Percentiles rank a stretch among this genome's conserved stretches.
Evolutionary conservation across 1,140 invertebrate genomes (phyloP).

Genomic region (Oreohelix idahoensis): DNA sequence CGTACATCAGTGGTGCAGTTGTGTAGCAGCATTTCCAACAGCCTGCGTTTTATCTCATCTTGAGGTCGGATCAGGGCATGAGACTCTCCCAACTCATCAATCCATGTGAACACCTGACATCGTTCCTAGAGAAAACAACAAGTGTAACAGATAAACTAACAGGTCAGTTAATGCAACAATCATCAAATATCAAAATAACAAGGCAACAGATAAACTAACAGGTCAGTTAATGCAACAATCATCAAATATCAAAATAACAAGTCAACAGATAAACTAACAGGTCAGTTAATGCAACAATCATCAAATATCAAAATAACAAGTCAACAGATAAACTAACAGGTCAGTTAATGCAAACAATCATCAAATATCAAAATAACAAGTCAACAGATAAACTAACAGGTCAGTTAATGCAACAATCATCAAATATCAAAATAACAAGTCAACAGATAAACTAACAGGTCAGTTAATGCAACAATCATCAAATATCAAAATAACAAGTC

Average conservation of each 20-base stretch:
- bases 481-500: no score
- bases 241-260: no score
- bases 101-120: slow-evolving; percentile 79
- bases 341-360: not conserved
- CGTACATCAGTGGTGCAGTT: slow-evolving; percentile 77
- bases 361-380: no score
- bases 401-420: no score
- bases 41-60: slow-evolving; percentile 76
- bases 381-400: no score
- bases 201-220: not conserved
- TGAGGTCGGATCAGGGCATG: slow-evolving; percentile 77
- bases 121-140: slow-evolving; percentile 72
- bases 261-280: not conserved
- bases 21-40: slow-evolving; percentile 79
- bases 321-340: not conserved
- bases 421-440: no score
- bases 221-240: not conserved
- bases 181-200: no score
- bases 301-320: no score
- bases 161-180: not conserved
- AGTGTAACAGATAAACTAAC: not conserved
- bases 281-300: not conserved
- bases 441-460: no score
- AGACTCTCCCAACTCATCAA: slow-evolving; percentile 77
- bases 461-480: no score